Percentiles rank a stretch among this genome's conserved stretches.
phyloP scores from a whole-genome alignment of 2,113 vertebrate species.

The Urocitellus parryii region DNA sequence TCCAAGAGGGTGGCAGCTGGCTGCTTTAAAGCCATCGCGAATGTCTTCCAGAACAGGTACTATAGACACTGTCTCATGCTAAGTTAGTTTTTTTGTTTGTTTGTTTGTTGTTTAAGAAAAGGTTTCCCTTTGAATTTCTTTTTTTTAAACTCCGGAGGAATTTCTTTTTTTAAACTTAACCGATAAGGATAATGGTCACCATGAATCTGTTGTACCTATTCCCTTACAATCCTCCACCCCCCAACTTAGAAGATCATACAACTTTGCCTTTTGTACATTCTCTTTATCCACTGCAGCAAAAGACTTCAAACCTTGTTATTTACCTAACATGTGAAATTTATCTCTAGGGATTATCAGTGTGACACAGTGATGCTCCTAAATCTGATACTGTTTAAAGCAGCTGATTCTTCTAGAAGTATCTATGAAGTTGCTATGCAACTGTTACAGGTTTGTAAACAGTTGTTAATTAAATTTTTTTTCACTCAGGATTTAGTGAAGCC shows the following conservation, averaged over 20 bases:
- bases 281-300: background rate
- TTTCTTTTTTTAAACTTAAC: background rate
- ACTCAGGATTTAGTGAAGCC: background rate
- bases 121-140: background rate
- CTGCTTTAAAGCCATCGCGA: conserved; percentile 98
- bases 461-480: conserved; percentile 9
- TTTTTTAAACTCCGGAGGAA: background rate
- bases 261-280: background rate
- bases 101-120: background rate
- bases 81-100: background rate
- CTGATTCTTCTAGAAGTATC: conserved; percentile 97
- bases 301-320: background rate
- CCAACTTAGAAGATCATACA: background rate
- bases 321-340: conserved; percentile 69
- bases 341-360: conserved; percentile 97
- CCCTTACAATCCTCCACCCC: background rate
- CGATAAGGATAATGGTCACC: background rate
- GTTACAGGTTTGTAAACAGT: conserved; percentile 92
- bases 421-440: conserved; percentile 99
- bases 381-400: conserved; percentile 98
- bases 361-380: conserved; percentile 99
- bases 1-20: conserved; percentile 95
- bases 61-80: accelerated
- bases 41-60: conserved; percentile 98
- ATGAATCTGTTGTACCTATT: background rate